These are phyloP conservation scores for Brachionus angularis DNA, from an alignment of 1,140 invertebrate species.

Conservation along the genomic window DNA sequence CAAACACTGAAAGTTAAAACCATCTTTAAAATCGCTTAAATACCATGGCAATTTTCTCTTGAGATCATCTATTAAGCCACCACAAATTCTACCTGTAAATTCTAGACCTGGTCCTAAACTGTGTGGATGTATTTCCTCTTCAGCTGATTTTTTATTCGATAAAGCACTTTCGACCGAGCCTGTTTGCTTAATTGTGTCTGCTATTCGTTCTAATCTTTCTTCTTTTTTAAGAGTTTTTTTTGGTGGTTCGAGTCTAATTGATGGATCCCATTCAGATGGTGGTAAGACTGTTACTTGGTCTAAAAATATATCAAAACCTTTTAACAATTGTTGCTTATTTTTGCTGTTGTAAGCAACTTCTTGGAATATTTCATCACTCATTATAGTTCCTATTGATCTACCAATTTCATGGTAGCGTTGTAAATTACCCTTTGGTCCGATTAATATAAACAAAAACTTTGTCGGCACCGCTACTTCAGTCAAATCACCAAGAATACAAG, in stretches of 20 bases:
- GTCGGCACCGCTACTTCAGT: slow-evolving; percentile 81
- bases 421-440: slow-evolving; percentile 76
- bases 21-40: slow-evolving; percentile 69
- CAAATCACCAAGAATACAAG: slow-evolving; percentile 50
- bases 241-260: slow-evolving; percentile 94
- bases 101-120: slow-evolving; percentile 54
- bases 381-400: slow-evolving; percentile 85
- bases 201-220: slow-evolving; percentile 35
- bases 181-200: slow-evolving; percentile 1
- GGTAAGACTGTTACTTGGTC: slow-evolving; percentile 90
- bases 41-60: slow-evolving; percentile 82
- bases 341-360: slow-evolving; percentile 81
- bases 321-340: slow-evolving; percentile 60
- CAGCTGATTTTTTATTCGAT: background rate
- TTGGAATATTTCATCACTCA: slow-evolving; percentile 89
- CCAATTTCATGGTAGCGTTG: slow-evolving; percentile 91
- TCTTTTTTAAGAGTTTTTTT: slow-evolving; percentile 75
- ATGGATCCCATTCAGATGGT: slow-evolving; percentile 91
- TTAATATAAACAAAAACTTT: slow-evolving; percentile 85
- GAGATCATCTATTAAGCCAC: slow-evolving; percentile 80
- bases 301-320: slow-evolving; percentile 88
- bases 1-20: slow-evolving; percentile 82
- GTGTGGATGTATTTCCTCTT: slow-evolving; percentile 57
- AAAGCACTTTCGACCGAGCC: background rate
- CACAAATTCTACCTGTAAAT: slow-evolving; percentile 64